Evolutionary conservation across 2,113 vertebrate genomes (phyloP), one percentile per base, ranked within the genome.

Genomic region (Eonycteris spelaea): DNA sequence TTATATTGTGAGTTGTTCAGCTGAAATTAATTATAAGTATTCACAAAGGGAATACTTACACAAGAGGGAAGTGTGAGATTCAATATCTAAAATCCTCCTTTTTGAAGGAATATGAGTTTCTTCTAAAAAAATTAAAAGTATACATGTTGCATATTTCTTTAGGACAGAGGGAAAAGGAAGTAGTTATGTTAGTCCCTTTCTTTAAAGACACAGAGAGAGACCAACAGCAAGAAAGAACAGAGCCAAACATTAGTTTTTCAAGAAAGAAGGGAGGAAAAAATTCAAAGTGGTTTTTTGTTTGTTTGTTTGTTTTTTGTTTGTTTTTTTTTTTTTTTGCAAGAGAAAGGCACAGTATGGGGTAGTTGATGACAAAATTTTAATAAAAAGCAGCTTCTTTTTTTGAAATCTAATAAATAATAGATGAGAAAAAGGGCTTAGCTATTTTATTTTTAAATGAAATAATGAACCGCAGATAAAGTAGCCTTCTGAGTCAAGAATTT

Each of bases 361-460:
- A 3, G 4, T 35, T 65, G 86, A 24, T 87, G 86, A 83, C 33
- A 84, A 96, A 48, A 89, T 79, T 86, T 78, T 94, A 78, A 94
- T 94, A 11, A 70, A 94, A 92, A 68, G 21, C 68, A 92, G 5
- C 15, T 94, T 45, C 43, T 80, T 53, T 85, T 93, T 86, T 68
- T 91, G 35, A 82, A 45, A 74, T 91, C 5, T 93, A 82, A 91
- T 70, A 91, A 95, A 70, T 93, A 94, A 95, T 68, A 93, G 33
- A 68, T 30, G n/a, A 86, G 74, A 57, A 43, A 93, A 83, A 83
- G n/a, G 35, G 40, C 59, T 71, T 67, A 59, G 24, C 11, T 35
- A 94, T 84, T 95, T 96, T 59, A 77, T 63, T 96, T 96, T 96
- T 65, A 83, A 94, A 80, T 91, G 38, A 96, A n/a, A 90, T 92